Evolutionary conservation across 64 coral and sea anemone species (phyloP).

Genomic region (Pocillopora damicornis): DNA sequence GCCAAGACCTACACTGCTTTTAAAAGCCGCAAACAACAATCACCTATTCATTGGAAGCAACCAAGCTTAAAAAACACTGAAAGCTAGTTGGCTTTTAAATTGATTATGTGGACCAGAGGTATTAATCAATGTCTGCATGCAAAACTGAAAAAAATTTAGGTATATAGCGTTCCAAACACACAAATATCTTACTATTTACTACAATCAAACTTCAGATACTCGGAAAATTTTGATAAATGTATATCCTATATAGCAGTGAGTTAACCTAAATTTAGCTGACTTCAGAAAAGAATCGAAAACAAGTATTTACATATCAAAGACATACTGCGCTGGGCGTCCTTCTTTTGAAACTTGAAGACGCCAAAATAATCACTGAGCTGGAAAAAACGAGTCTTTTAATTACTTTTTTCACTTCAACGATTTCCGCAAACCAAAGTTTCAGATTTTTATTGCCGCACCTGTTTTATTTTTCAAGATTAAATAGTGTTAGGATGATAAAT

Average conservation of each 20-base stretch:
- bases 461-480: neutral
- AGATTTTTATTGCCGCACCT: neutral
- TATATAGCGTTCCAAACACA: neutral
- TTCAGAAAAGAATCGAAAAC: neutral
- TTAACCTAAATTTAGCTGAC: neutral
- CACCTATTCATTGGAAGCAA: neutral
- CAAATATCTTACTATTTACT: neutral
- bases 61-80: neutral
- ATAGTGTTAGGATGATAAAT: no score
- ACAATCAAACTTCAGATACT: neutral
- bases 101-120: neutral
- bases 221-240: neutral
- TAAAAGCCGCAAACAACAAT: neutral
- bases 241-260: neutral
- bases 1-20: neutral
- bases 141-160: neutral
- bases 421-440: neutral
- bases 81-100: conserved; percentile 8
- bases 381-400: neutral
- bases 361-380: conserved; percentile 4
- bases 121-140: neutral
- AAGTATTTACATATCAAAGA: conserved; percentile 34
- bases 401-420: conserved; percentile 7
- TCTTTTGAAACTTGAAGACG: neutral
- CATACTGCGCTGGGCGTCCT: neutral